A percentile compares a stretch with the other conserved stretches of the same genome.
Conservation (phyloP, 2,113 vertebrate genomes). For the Bettongia penicillata region DNA sequence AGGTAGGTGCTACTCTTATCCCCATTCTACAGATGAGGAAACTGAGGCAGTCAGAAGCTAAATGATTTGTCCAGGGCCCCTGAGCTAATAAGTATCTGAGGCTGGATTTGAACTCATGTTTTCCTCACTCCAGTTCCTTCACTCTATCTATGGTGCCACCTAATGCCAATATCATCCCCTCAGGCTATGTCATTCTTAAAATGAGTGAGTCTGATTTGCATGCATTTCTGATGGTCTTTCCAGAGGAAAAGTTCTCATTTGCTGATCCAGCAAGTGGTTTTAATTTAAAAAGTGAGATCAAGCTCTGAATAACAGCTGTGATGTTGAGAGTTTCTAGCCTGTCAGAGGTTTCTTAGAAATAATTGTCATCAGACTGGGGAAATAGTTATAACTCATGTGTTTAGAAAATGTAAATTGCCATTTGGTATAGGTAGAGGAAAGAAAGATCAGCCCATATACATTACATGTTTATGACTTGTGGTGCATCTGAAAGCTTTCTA, state of each 20-base stretch:
- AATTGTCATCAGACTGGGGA: constrained; percentile 75
- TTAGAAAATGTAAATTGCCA: constrained; percentile 77
- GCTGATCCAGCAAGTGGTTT: constrained; percentile 73
- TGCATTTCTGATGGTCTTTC: constrained; percentile 72
- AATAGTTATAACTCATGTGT: constrained; percentile 75
- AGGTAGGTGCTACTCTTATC: background rate
- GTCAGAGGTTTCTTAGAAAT: constrained; percentile 76
- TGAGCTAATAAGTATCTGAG: background rate
- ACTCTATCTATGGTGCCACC: background rate
- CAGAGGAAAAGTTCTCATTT: constrained; percentile 70
- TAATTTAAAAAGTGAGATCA: constrained; percentile 76
- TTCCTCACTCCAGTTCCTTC: background rate
- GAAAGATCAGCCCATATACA: constrained; percentile 73
- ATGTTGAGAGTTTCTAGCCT: constrained; percentile 72
- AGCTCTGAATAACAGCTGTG: constrained; percentile 76
- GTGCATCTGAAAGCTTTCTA: constrained; percentile 78
- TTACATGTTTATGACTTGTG: constrained; percentile 68
- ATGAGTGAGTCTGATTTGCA: constrained; percentile 68
- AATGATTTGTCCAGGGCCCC: background rate
- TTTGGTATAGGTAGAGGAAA: constrained; percentile 68
- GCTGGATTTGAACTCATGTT: background rate
- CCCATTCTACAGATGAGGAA: background rate
- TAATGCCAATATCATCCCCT: background rate
- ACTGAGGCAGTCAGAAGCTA: background rate
- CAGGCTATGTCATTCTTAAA: background rate